phyloP scores from a whole-genome alignment of 2,888 invertebrate species.

The Villa cingulata region DNA sequence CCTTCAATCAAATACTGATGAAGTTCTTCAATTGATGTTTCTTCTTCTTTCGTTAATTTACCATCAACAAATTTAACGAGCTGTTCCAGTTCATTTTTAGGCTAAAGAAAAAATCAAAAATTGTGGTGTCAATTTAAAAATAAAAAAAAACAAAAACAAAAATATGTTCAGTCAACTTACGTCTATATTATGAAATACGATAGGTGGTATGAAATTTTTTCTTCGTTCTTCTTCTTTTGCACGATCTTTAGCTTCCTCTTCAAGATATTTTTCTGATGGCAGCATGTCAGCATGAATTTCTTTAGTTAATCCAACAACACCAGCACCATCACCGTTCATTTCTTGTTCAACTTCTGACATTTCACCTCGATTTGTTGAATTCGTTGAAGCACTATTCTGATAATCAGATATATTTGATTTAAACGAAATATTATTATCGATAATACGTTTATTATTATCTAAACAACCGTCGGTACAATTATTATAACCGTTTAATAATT shows the following conservation, averaged over 20 bases:
- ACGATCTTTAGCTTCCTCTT: constrained; percentile 49
- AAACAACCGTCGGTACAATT: no score
- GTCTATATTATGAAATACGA: constrained; percentile 62
- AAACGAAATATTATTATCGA: not conserved
- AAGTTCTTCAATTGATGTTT: constrained; percentile 60
- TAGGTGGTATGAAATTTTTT: constrained; percentile 61
- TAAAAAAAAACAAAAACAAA: not conserved
- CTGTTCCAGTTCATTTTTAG: constrained; percentile 58
- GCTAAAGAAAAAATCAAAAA: constrained; percentile 39
- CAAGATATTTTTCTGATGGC: constrained; percentile 41
- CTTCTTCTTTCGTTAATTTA: constrained; percentile 60
- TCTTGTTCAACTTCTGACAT: constrained; percentile 30
- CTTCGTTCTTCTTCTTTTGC: constrained; percentile 55
- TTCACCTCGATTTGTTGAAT: constrained; percentile 13
- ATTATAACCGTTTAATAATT: constrained; percentile 37
- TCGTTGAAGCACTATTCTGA: no score
- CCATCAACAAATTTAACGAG: constrained; percentile 55
- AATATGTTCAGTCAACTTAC: constrained; percentile 37
- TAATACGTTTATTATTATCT: not conserved
- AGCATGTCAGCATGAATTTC: constrained; percentile 29
- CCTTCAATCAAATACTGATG: constrained; percentile 77
- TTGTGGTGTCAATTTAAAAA: no score
- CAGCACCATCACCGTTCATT: constrained; percentile 31
- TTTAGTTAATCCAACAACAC: constrained; percentile 18
- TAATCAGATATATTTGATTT: constrained; percentile 13